Base-by-base conservation (phyloP, 2,888 invertebrate species). In the Ptilodon capucinus region DNA sequence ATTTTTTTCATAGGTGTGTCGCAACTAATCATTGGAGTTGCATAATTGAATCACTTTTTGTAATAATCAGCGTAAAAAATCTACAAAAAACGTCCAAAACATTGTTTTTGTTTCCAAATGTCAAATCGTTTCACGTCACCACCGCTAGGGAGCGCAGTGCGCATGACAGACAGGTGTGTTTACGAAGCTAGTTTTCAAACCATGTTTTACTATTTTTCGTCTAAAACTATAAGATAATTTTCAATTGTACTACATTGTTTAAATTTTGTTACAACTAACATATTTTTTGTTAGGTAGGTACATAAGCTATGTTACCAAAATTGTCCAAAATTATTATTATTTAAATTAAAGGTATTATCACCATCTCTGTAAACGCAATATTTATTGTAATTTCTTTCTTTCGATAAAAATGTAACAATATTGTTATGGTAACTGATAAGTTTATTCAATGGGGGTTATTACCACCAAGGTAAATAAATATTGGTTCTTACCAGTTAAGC, bases 61-160 rank as follows among this genome's bases (percentile, higher is more conserved):
- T 61, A 55, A 51, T 53, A 36, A 46, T 54, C 13, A 19, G 35
- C 39, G 47, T 60, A 48, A 60, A 69, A 69, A 60, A 48, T 50
- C 25, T 57, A 48, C 48, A 64, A 62, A 72, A 60, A 52, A 41
- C 17, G 35, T 52, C 54, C 53, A 64, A 68, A 66, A 66, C 62
- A 61, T 57, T 40, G 54, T 67, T 60, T 68, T 74, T 74, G 58
- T 58, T 73, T 50, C 42, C n/a, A 71, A 60, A 62, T 70, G 77
- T 81, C 79, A 81, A 57, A 46, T 43, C 54, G 44, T 51, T 64
- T 61, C 56, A 35, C 44, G 46, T 40, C 50, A 34, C 40, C 42
- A 36, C 50, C 66, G 50, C 46, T 60, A 77, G 73, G 68, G 67
- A 71, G 71, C 71, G 54, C 45, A 40, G 67, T 71, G 71, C 71